These are phyloP conservation scores for Burhinus bistriatus DNA, from an alignment of 2,113 vertebrate species.

Conservation along the genomic window DNA sequence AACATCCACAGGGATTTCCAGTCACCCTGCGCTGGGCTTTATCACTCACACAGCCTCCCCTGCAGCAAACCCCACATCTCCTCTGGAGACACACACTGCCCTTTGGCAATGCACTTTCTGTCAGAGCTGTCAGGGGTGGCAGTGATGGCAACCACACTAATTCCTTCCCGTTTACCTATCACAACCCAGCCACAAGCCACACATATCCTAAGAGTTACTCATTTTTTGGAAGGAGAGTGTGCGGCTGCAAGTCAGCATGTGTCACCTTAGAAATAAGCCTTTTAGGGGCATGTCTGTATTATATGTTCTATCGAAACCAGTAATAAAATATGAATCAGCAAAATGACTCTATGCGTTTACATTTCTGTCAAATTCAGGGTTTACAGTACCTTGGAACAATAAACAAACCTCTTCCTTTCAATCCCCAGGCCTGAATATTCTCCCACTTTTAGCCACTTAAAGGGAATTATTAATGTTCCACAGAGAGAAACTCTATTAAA, in stretches of 20 bases:
- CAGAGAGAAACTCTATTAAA: background rate
- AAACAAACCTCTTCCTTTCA: slow-evolving; percentile 40
- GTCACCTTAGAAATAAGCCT: slow-evolving; percentile 11
- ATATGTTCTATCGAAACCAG: background rate
- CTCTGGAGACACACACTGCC: background rate
- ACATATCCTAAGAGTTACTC: background rate
- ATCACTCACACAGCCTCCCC: background rate
- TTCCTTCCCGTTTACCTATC: background rate
- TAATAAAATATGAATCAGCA: slow-evolving; percentile 40
- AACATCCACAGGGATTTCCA: background rate
- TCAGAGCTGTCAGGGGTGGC: background rate
- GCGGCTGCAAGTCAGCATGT: slow-evolving; percentile 17
- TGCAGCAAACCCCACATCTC: background rate
- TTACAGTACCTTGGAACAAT: slow-evolving; percentile 20
- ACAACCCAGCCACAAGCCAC: background rate
- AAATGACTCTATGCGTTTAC: background rate
- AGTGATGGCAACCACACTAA: background rate
- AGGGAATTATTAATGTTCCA: background rate
- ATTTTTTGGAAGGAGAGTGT: background rate
- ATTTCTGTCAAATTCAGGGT: slow-evolving; percentile 4
- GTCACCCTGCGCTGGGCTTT: background rate
- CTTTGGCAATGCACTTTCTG: background rate
- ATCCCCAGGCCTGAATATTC: background rate
- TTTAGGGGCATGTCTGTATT: background rate
- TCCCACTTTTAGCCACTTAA: background rate